A percentile compares a stretch with the other conserved stretches of the same genome.
Evolutionary conservation across 2,888 invertebrate species (phyloP).

Genomic region (Nasonovia ribisnigri): DNA sequence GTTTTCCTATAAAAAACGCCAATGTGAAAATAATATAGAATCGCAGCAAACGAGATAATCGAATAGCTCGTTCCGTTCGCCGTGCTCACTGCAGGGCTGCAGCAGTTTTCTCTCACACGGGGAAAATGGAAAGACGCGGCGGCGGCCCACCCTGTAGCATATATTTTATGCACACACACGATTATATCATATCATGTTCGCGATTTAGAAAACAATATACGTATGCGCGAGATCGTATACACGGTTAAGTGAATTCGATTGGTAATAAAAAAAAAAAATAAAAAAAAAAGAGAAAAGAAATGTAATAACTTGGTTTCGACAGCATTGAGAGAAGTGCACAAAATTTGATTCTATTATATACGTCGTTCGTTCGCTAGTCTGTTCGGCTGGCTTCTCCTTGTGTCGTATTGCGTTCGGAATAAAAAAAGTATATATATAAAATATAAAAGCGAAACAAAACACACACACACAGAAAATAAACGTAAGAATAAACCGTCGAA

Average conservation of each 20-base stretch:
- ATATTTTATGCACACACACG: not conserved
- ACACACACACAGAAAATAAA: slow-evolving; percentile 25
- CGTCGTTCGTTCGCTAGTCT: not conserved
- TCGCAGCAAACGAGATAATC: not conserved
- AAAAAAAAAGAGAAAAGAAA: slow-evolving; percentile 21
- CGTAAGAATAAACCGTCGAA: slow-evolving; percentile 47
- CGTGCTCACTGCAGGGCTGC: not conserved
- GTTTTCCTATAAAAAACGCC: not conserved
- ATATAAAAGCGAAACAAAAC: not conserved
- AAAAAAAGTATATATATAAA: not conserved
- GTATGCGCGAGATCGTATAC: not conserved
- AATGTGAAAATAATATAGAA: not conserved
- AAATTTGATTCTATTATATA: not conserved
- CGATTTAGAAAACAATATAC: slow-evolving; percentile 14
- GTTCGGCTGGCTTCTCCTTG: not conserved
- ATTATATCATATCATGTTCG: not conserved
- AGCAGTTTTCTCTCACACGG: not conserved
- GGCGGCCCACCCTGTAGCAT: not conserved
- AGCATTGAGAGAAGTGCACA: not conserved
- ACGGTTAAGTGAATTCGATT: not conserved
- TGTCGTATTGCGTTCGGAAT: not conserved
- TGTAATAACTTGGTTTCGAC: slow-evolving; percentile 27
- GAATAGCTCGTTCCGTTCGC: not conserved
- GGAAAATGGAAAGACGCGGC: not conserved
- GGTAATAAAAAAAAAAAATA: not conserved